Base-by-base conservation (phyloP, 2,888 invertebrate species). In the Drosophila emarginata region DNA sequence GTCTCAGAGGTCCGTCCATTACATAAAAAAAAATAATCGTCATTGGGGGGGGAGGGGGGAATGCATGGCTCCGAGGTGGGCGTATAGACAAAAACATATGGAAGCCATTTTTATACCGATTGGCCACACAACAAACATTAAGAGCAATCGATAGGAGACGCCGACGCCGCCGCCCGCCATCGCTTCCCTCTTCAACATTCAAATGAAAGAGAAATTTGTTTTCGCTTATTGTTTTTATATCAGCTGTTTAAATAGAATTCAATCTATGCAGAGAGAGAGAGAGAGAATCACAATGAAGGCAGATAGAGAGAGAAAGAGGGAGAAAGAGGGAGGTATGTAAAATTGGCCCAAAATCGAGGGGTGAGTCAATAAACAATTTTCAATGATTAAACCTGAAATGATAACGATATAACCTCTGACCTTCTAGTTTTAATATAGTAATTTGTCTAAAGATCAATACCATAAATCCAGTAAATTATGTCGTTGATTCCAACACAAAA, bases 191-290 rank as follows among this genome's bases (percentile, higher is more conserved):
- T 9, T 9, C 15, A 45, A 4, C 12, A 39, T n/a, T 39, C 6
- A 21, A 21, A 21, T 45, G 45, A 21, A 21, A 45, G 21, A 21
- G 18, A 45, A 18, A 45, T 12, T 45, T 45, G 4, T 45, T 9
- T 18, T 18, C 37, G n/a, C 37, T 37, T 2, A n/a, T 37, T n/a
- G 37, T 37, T 4, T 11, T 45, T 5, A 6, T 45, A 4, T 21
- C 45, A 45, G 45, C 45, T 45, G 45, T 45, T 45, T 21, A 45
- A 45, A 45, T 45, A 45, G 21, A 45, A 45, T 9, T 12, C 11
- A 45, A 45, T 32, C 32, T 32, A 9, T 1, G 11, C 32, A 32
- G 9, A 32, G 32, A 32, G 32, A 32, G 9, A 4, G 9, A 32
- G 9, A 32, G 32, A 32, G 32, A 32, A 32, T 32, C 32, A 32